Conservation (phyloP, 1,140 invertebrate genomes). For the Ruditapes philippinarum region DNA sequence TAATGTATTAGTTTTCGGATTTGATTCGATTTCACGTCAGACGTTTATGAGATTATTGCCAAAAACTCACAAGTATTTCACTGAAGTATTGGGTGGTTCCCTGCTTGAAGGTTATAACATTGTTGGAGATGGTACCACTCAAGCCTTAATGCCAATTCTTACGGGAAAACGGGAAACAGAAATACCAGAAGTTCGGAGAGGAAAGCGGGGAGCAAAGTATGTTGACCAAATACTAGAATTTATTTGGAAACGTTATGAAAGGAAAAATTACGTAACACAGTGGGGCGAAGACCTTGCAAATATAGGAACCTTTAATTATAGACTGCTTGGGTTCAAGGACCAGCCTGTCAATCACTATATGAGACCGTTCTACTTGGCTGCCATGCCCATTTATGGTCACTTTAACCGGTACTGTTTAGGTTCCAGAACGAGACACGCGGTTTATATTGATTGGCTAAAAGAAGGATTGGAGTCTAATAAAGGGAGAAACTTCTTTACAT, state of each 20-base stretch:
- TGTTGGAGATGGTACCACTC: slow-evolving; percentile 97
- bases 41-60: slow-evolving; percentile 95
- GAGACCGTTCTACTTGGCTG: slow-evolving; percentile 92
- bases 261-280: slow-evolving; percentile 91
- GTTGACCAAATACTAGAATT: slow-evolving; percentile 88
- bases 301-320: slow-evolving; percentile 96
- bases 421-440: slow-evolving; percentile 91
- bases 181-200: slow-evolving; percentile 89
- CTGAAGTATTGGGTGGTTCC: slow-evolving; percentile 90
- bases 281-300: slow-evolving; percentile 95
- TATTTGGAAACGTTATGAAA: slow-evolving; percentile 85
- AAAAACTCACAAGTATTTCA: slow-evolving; percentile 92
- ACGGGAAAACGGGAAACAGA: slow-evolving; percentile 94
- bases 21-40: slow-evolving; percentile 96
- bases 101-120: slow-evolving; percentile 96
- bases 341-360: slow-evolving; percentile 97
- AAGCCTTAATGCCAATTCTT: slow-evolving; percentile 96
- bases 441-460: slow-evolving; percentile 90
- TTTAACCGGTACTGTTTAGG: slow-evolving; percentile 90
- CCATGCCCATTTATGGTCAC: slow-evolving; percentile 89
- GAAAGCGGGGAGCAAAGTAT: slow-evolving; percentile 90
- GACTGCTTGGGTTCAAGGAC: slow-evolving; percentile 94
- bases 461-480: slow-evolving; percentile 86
- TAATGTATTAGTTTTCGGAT: slow-evolving; percentile 96
- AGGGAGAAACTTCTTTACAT: slow-evolving; percentile 89